Conservation (phyloP, 2,888 invertebrate genomes). For the Microctonus aethiopoides region DNA sequence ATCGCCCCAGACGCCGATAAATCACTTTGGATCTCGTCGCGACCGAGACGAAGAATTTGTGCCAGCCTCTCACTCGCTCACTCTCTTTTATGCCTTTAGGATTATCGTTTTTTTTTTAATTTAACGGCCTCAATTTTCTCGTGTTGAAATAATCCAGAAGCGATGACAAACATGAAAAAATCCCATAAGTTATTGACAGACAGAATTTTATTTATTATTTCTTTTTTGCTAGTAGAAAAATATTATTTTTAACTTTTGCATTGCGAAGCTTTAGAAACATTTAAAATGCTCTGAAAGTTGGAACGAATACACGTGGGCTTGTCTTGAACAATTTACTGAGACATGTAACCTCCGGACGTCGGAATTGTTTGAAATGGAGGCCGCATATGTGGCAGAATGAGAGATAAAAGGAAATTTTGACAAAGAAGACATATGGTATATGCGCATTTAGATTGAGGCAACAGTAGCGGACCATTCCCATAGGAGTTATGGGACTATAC, state of each 20-base stretch:
- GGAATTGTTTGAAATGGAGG: conserved; percentile 1
- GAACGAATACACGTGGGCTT: conserved; percentile 14
- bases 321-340: conserved; percentile 20
- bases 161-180: conserved; percentile 6
- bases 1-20: conserved; percentile 57
- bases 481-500: conserved; percentile 28
- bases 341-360: conserved; percentile 4
- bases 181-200: neutral
- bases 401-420: neutral
- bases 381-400: neutral
- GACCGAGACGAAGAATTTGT: conserved; percentile 32
- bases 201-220: neutral
- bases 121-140: neutral
- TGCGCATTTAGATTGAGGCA: neutral
- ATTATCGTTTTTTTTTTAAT: conserved; percentile 8
- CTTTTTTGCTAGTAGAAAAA: neutral
- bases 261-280: neutral
- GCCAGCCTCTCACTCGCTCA: conserved; percentile 14
- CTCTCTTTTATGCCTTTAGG: conserved; percentile 3
- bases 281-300: neutral
- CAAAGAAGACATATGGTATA: neutral
- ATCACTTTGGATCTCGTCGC: conserved; percentile 53
- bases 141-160: neutral
- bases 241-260: conserved; percentile 8
- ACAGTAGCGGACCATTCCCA: neutral